Conservation (phyloP, 2,888 invertebrate species). For the Temnothorax ravouxi region DNA sequence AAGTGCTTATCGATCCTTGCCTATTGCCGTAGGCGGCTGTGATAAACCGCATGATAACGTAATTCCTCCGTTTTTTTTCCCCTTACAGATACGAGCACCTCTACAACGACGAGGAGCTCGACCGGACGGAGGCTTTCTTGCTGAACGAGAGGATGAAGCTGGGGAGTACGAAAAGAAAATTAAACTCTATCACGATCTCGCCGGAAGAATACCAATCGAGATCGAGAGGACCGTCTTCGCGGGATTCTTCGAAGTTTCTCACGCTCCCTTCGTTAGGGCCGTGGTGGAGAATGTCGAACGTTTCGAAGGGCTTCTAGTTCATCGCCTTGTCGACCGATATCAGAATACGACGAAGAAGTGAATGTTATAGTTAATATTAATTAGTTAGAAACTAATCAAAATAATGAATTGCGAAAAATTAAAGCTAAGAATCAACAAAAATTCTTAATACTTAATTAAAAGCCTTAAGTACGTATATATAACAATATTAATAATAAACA, state of each 20-base stretch:
- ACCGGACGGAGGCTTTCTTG: conserved; percentile 89
- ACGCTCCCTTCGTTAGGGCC: conserved; percentile 91
- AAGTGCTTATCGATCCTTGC: conserved; percentile 62
- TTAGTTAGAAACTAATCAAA: not conserved
- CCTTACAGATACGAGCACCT: conserved; percentile 76
- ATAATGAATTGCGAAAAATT: not conserved
- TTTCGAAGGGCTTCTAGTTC: conserved; percentile 90
- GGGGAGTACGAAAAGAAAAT: conserved; percentile 89
- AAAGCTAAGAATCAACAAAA: not conserved
- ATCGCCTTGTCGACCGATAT: conserved; percentile 93
- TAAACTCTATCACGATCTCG: conserved; percentile 88
- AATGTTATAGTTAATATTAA: conserved; percentile 78
- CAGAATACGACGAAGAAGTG: conserved; percentile 92
- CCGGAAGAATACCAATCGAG: conserved; percentile 88
- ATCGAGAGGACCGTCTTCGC: conserved; percentile 90
- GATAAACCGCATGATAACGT: not conserved
- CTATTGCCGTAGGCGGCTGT: not conserved
- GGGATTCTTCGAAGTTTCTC: conserved; percentile 95
- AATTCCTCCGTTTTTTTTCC: not conserved
- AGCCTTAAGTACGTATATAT: not conserved
- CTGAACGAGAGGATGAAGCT: conserved; percentile 89
- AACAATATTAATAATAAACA: too few relatives aligned
- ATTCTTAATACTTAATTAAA: not conserved
- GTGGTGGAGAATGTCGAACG: conserved; percentile 90
- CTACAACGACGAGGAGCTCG: conserved; percentile 79